Conservation (phyloP, 2,888 invertebrate genomes). For the Yponomeuta plumbellus region DNA sequence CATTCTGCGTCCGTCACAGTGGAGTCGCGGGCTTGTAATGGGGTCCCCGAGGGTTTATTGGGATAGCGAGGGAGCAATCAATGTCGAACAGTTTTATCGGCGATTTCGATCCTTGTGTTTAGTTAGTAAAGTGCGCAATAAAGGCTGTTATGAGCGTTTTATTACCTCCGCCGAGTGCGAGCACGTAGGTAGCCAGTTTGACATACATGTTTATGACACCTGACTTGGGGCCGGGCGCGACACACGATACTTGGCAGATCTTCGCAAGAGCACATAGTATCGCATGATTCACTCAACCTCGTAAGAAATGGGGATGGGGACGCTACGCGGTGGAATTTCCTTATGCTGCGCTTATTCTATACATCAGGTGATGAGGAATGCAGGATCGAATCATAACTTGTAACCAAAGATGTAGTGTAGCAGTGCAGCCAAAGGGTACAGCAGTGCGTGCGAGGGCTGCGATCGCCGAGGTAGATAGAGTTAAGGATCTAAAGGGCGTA, state of each 20-base stretch:
- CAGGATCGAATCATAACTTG: constrained; percentile 4
- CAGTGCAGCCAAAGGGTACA: neutral
- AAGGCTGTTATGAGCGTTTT: constrained; percentile 54
- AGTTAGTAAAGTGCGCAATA: constrained; percentile 32
- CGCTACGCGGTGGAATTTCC: constrained; percentile 60
- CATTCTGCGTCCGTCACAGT: constrained; percentile 18
- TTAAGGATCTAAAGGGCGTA: constrained; percentile 14
- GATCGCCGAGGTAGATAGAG: neutral
- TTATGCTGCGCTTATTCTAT: constrained; percentile 21
- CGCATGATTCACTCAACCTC: constrained; percentile 53
- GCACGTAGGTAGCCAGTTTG: constrained; percentile 58
- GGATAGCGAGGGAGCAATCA: constrained; percentile 5
- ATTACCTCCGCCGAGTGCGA: constrained; percentile 41
- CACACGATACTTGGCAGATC: constrained; percentile 64
- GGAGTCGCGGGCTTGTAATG: constrained; percentile 7
- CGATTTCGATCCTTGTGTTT: constrained; percentile 5
- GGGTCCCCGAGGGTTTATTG: constrained; percentile 9
- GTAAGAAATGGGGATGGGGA: constrained; percentile 56
- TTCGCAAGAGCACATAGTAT: constrained; percentile 49
- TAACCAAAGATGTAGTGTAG: neutral
- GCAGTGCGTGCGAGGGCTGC: constrained; percentile 1
- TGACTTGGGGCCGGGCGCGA: constrained; percentile 52
- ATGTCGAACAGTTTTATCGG: constrained; percentile 7
- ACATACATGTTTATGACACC: constrained; percentile 67
- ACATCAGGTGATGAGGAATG: constrained; percentile 7